Evolutionary conservation across 2,797 vertebrate species (phyloP), one percentile per base, ranked within the genome.

Genomic region (Falco peregrinus): DNA sequence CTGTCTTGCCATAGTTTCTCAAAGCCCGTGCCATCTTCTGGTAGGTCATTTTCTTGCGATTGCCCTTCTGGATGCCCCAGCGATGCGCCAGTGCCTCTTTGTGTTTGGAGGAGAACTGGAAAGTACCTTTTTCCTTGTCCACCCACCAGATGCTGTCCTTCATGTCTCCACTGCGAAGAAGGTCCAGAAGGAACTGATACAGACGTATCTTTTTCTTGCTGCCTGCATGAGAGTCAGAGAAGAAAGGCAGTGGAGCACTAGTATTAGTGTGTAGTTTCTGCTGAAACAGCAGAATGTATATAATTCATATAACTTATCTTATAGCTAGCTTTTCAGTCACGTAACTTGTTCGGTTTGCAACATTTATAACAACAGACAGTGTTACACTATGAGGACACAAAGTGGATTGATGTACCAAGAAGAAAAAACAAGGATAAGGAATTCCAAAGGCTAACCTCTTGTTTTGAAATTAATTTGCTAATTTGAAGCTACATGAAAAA

Each of bases 131-230:
- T 96, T 99, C 99, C 97, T 99, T 99, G 98, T 99, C 99, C 96
- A 99, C 99, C 99, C 99, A 99, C 99, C 99, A 99, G 98, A 99
- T 99, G 98, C 99, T 99, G 95, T 99, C 99, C 97, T 99, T 99
- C 99, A 99, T 99, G 94, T 99, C 99, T 57, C 99, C 99, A 1
- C 98, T 99, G 89, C 99, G 98, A 94, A 99, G 98, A 91, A 99
- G 99, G 96, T 99, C 99, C 95, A 99, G 97, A 97, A 99, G 99
- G 98, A 99, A 99, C 98, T 99, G 99, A 97, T 99, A 99, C 81
- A 99, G 97, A 68, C 99, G 99, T 90, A 99, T 99, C 97, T 99
- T 99, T 97, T 99, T 99, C 98, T 99, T 99, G 97, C 98, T 99
- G 87, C 99, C 99, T 99, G 93, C 45, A 70, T 73, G 41, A 94